Base-by-base conservation (phyloP, 2,113 vertebrate genomes). In the Phrynocephalus versicolor region DNA sequence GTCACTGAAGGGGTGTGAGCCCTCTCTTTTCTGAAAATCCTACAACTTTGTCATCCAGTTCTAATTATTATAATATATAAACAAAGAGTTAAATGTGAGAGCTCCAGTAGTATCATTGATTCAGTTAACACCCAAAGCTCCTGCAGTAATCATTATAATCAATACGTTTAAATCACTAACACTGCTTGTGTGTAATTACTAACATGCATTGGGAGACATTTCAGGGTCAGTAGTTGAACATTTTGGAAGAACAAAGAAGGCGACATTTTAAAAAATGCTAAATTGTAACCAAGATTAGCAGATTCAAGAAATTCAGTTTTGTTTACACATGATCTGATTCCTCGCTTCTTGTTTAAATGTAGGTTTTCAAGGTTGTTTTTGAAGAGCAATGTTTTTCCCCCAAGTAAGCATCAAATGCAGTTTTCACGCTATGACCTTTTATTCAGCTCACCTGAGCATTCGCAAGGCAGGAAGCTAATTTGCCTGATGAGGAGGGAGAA, bases 251-350 rank as follows among this genome's bases (percentile, higher is more conserved):
- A 64, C 82, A 88, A 85, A 90, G 87, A 39, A 91, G 39, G 80
- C 21, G 62, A 57, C 89, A 25, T 87, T 90, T 83, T 88, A 89
- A 92, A 87, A 85, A 87, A 82, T 81, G 86, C 90, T 91, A 91
- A 92, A 86, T 41, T 81, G 55, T 67, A 80, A 3, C 58, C 82
- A 35, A 81, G 72, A 90, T 90, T 3, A 51, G 90, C 86, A 92
- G 88, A 70, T 90, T 81, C 60, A 88, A 89, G 93, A 87, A 79
- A 86, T 41, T 84, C 55, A 90, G 69, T 88, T 87, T 72, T 79
- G 64, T 55, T n/a, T 77, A 88, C 85, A 88, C 93, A 86, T 87
- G 84, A 92, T 90, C 80, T 93, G 88, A 92, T 35, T 57, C 88
- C 78, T 90, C 76, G 51, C n/a, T 58, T 89, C 84, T 12, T 2